Conservation (phyloP, 2,888 invertebrate genomes). For the Zele albiditarsus region DNA sequence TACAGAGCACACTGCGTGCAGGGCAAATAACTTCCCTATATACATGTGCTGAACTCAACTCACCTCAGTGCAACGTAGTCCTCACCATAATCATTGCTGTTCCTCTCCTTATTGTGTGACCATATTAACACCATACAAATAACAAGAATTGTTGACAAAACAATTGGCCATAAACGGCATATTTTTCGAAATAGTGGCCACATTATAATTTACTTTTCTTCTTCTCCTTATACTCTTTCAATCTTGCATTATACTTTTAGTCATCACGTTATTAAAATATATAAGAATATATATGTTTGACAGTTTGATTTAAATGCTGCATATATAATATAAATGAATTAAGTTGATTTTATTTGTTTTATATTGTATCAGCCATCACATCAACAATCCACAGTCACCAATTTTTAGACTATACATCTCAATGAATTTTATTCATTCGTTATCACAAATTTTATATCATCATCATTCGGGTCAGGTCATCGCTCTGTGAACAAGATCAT, state of each 20-base stretch:
- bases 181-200: conserved; percentile 65
- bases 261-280: neutral
- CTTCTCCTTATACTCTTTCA: neutral
- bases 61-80: conserved; percentile 58
- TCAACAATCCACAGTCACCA: conserved; percentile 21
- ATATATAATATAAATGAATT: conserved; percentile 20
- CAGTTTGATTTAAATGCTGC: conserved; percentile 10
- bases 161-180: conserved; percentile 60
- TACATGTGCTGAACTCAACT: conserved; percentile 25
- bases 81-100: conserved; percentile 53
- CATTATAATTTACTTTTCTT: conserved; percentile 54
- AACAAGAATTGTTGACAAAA: conserved; percentile 54
- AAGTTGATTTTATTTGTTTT: conserved; percentile 22
- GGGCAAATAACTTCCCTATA: too few relatives aligned
- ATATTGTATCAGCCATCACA: neutral
- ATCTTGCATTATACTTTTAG: neutral
- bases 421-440: conserved; percentile 24
- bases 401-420: conserved; percentile 29
- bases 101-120: conserved; percentile 54
- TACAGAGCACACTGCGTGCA: neutral
- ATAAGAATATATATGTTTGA: neutral
- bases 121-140: conserved; percentile 61
- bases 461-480: conserved; percentile 43
- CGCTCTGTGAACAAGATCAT: conserved; percentile 7
- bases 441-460: conserved; percentile 13